Evolutionary conservation across 2,113 vertebrate species (phyloP), one percentile per base, ranked within the genome.

Genomic region (Rhabdomys dilectus): DNA sequence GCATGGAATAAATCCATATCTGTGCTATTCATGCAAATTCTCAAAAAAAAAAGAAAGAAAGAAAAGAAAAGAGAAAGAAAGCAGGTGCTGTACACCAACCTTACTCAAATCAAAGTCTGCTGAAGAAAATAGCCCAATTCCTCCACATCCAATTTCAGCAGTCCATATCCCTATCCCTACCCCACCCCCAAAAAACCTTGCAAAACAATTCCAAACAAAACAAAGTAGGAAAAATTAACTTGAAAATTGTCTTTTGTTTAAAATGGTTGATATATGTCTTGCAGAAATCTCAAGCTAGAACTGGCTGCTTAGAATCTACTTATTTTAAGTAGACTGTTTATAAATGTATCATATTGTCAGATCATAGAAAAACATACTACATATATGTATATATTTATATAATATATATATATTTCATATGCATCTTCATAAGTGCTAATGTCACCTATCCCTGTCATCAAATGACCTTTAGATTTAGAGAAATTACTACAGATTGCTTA

Each of bases 1-100:
- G 80, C 94, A 95, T 85, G 88, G 91, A 97, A 97, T 91, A 96
- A 96, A 96, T 96, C 92, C 96, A 95, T 93, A 96, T 78, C 88
- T 87, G 66, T 42, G 73, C 53, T 87, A 60, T 82, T 95, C 91
- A 94, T 97, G 96, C 81, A 97, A 96, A 97, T 97, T 91, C 84
- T 92, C 89, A 94, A 16, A 91, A 94, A 91, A 51, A 51, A 51
- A 51, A 8, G 8, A 51, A 51, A 51, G 8, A 7, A 51, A 8
- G 8, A 7, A 51, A 51, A 51, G 9, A 51, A 51, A 51, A 51
- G 9, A 51, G 11, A 51, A 51, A 51, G 9, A 93, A 72, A 96
- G 80, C 96, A 97, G 92, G 97, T 96, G 95, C 81, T 93, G 78
- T 48, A 92, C 77, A 66, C 31, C 92, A 89, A 94, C 96, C 94